Evolutionary conservation across 2,888 invertebrate species (phyloP).

Genomic region (Iphiclides podalirius): DNA sequence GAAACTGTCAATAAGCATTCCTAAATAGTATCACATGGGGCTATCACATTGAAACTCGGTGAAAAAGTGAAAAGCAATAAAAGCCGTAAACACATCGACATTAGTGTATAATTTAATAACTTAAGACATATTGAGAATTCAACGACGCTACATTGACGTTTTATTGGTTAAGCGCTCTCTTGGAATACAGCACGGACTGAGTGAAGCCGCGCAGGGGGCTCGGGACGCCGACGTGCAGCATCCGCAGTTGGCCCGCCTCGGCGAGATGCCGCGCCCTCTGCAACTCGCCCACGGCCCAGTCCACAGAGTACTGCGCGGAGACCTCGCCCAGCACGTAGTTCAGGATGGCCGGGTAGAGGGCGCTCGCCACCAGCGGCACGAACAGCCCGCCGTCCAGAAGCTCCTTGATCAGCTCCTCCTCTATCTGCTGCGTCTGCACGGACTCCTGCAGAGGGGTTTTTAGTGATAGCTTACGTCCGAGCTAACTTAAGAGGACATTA

Average conservation of each 20-base stretch:
- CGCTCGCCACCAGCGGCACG: conserved; percentile 54
- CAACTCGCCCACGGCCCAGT: conserved; percentile 56
- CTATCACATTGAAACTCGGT: no score
- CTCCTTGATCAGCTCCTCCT: conserved; percentile 57
- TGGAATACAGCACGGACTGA: conserved; percentile 52
- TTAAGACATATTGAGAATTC: no score
- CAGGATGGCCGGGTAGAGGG: conserved; percentile 50
- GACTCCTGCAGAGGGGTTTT: conserved; percentile 41
- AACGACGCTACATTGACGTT: no score
- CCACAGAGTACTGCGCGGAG: conserved; percentile 40
- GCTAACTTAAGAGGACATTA: no score
- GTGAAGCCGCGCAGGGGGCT: conserved; percentile 57
- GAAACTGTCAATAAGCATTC: no score
- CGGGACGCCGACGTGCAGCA: conserved; percentile 52
- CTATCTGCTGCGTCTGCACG: conserved; percentile 46
- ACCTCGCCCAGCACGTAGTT: conserved; percentile 50
- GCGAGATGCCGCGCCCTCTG: conserved; percentile 49
- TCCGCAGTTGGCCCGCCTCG: conserved; percentile 63
- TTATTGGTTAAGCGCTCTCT: conserved; percentile 40
- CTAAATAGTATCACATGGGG: no score
- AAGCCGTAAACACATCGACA: no score
- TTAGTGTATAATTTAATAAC: no score
- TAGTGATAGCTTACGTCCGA: background rate
- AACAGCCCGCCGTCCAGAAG: conserved; percentile 61
- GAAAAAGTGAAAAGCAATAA: no score